Evolutionary conservation across 2,797 vertebrate species (phyloP).

Genomic region (Lithobates sylvaticus): DNA sequence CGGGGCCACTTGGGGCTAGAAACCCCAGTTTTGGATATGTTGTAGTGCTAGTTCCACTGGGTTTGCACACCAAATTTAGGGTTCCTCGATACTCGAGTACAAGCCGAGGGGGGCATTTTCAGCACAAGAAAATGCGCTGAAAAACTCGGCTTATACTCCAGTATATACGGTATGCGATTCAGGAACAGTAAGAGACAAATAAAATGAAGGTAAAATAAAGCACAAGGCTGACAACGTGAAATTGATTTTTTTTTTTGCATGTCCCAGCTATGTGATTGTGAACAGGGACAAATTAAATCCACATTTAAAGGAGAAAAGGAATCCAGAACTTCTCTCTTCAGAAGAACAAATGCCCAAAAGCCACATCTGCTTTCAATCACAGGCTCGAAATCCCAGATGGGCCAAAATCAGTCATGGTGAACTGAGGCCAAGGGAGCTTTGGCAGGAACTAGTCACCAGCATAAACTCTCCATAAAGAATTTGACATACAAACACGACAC

Average conservation of each 20-base stretch:
- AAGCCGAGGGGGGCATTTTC: no score
- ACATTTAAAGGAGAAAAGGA: constrained; percentile 24
- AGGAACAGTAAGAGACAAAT: not conserved
- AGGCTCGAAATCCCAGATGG: constrained; percentile 23
- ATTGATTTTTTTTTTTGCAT: not conserved
- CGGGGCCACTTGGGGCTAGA: no score
- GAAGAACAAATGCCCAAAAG: constrained; percentile 27
- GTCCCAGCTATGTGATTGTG: constrained; percentile 14
- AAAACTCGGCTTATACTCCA: no score
- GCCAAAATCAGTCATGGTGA: constrained; percentile 46
- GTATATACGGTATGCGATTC: not conserved
- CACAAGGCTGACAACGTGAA: constrained; percentile 13
- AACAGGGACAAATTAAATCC: constrained; percentile 50
- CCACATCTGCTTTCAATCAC: constrained; percentile 9
- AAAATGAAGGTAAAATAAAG: not conserved
- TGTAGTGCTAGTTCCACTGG: no score
- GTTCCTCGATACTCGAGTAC: no score
- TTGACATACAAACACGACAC: not conserved
- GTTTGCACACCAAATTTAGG: no score
- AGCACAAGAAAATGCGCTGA: no score
- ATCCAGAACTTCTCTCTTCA: not conserved
- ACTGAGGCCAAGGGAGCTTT: constrained; percentile 1
- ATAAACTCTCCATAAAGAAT: constrained; percentile 35
- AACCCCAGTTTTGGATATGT: no score
- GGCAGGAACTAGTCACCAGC: constrained; percentile 33